phyloP scores from a whole-genome alignment of 2,113 vertebrate genomes.

The Ageneiosus marmoratus region DNA sequence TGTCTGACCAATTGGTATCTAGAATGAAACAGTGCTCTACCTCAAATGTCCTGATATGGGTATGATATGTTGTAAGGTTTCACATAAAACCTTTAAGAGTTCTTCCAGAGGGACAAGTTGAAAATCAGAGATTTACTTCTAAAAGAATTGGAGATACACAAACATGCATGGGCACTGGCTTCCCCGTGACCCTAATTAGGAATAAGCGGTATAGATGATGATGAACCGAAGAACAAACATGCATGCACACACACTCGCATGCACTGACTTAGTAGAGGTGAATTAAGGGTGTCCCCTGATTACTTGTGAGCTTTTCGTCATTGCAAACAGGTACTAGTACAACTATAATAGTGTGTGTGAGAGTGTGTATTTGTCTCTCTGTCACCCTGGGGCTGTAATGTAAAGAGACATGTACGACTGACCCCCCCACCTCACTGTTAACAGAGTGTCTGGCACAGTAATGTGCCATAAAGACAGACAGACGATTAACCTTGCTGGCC shows the following conservation, averaged over 20 bases:
- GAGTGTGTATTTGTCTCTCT: constrained; percentile 51
- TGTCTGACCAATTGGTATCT: background rate
- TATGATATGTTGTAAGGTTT: background rate
- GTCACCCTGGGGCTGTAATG: constrained; percentile 49
- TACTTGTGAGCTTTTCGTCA: constrained; percentile 51
- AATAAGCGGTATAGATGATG: too few relatives aligned
- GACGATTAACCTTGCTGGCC: constrained; percentile 56
- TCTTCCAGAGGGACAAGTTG: background rate
- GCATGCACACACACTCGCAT: too few relatives aligned
- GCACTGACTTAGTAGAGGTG: constrained; percentile 16
- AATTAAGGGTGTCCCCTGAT: constrained; percentile 45
- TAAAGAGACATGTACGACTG: constrained; percentile 55
- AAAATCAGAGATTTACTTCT: background rate
- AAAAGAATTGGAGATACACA: too few relatives aligned
- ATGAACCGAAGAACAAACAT: too few relatives aligned
- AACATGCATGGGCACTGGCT: too few relatives aligned
- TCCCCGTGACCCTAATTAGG: too few relatives aligned
- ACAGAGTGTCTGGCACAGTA: constrained; percentile 57
- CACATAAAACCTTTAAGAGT: background rate
- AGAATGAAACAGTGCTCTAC: background rate
- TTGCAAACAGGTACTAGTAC: constrained; percentile 23
- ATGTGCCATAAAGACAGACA: constrained; percentile 56
- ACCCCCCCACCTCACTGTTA: constrained; percentile 54
- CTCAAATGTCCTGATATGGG: background rate
- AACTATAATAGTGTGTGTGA: constrained; percentile 49